These are phyloP conservation scores for Bombus fervidus DNA, from an alignment of 1,140 invertebrate species.

Conservation along the genomic window DNA sequence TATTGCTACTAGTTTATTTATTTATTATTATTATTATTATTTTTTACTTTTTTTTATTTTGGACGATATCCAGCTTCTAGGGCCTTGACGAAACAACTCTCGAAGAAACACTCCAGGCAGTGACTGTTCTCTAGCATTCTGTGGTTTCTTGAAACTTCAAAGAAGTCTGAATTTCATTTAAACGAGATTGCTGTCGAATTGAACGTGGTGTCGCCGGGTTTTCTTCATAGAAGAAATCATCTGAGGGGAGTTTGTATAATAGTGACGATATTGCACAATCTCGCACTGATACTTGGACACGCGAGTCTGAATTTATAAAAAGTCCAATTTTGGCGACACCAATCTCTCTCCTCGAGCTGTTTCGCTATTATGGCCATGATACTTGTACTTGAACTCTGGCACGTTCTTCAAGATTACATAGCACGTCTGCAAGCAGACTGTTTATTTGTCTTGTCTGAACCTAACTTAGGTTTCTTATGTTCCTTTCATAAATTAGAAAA, in stretches of 20 bases:
- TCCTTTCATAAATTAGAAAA: too few relatives aligned
- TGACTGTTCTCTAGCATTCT: background rate
- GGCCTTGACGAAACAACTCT: background rate
- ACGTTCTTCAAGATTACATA: background rate
- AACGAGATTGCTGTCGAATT: background rate
- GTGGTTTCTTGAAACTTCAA: background rate
- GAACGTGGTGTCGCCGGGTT: background rate
- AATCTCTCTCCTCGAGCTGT: background rate
- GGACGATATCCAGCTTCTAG: background rate
- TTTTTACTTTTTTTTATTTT: background rate
- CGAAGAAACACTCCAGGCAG: background rate
- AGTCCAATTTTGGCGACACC: background rate
- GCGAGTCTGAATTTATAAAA: background rate
- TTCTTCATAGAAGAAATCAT: constrained; percentile 48
- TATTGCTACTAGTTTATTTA: constrained; percentile 32
- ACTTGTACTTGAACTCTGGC: background rate
- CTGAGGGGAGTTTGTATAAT: too few relatives aligned
- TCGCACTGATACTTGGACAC: background rate
- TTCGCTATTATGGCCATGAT: background rate
- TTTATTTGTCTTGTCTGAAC: background rate
- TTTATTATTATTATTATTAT: too few relatives aligned
- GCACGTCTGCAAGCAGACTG: background rate
- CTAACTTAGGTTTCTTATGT: too few relatives aligned
- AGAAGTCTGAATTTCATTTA: background rate
- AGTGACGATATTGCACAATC: too few relatives aligned